phyloP scores from a whole-genome alignment of 1,140 invertebrate genomes.

The Octopus bimaculoides region DNA sequence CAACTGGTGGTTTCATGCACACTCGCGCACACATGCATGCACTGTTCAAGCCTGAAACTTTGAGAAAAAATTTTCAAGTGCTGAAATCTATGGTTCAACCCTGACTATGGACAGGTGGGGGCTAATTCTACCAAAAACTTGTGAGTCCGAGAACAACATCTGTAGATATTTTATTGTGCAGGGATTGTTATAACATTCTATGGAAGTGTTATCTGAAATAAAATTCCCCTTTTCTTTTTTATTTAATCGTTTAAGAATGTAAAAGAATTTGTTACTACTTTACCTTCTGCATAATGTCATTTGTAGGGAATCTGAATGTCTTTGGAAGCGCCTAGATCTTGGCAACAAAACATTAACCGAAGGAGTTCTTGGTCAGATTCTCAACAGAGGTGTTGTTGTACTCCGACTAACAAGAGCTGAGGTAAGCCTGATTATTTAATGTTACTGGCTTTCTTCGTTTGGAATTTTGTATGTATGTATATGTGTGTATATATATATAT shows the following conservation, averaged over 20 bases:
- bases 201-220: not conserved
- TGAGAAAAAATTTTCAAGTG: too few relatives aligned
- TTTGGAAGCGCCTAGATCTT: conserved; percentile 82
- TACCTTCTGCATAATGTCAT: conserved; percentile 15
- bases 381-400: conserved; percentile 72
- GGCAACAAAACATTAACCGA: conserved; percentile 67
- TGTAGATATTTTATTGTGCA: too few relatives aligned
- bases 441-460: not conserved
- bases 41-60: too few relatives aligned
- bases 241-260: not conserved
- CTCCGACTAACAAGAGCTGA: conserved; percentile 75
- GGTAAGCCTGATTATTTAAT: conserved; percentile 55
- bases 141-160: too few relatives aligned
- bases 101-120: too few relatives aligned
- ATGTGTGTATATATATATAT: too few relatives aligned
- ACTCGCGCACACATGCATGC: too few relatives aligned
- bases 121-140: too few relatives aligned
- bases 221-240: not conserved
- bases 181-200: too few relatives aligned
- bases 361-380: conserved; percentile 69
- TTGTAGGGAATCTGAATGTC: conserved; percentile 67
- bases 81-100: too few relatives aligned
- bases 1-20: too few relatives aligned
- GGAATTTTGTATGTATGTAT: not conserved
- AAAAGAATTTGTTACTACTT: conserved; percentile 11